phyloP scores from a whole-genome alignment of 2,113 vertebrate genomes.

The Dasypus novemcinctus region DNA sequence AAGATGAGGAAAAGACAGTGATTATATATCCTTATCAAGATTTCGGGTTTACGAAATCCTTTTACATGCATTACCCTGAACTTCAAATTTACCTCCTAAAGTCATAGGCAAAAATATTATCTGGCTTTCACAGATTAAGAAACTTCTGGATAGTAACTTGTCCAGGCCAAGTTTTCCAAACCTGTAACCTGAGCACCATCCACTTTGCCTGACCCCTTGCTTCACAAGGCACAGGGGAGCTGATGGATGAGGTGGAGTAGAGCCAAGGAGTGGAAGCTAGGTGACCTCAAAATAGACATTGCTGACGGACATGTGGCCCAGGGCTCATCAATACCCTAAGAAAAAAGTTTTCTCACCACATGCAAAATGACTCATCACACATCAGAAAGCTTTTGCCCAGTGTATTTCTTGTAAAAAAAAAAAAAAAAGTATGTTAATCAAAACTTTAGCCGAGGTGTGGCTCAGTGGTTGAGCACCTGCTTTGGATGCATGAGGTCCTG shows the following conservation, averaged over 20 bases:
- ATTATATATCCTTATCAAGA: background rate
- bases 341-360: background rate
- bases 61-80: background rate
- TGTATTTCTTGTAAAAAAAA: background rate
- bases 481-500: too few relatives aligned
- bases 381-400: background rate
- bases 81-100: background rate
- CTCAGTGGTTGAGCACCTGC: too few relatives aligned
- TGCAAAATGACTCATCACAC: background rate
- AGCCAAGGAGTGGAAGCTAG: background rate
- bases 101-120: background rate
- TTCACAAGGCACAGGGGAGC: background rate
- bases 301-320: background rate
- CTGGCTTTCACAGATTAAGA: background rate
- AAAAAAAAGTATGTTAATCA: background rate
- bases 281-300: background rate
- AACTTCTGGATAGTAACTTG: background rate
- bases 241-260: too few relatives aligned
- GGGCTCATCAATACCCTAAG: background rate
- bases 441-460: background rate
- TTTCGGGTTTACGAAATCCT: background rate
- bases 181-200: background rate
- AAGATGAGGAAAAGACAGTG: background rate
- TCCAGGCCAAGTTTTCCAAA: background rate
- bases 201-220: background rate